A percentile compares a stretch with the other conserved stretches of the same genome.
These are phyloP conservation scores for Cervus canadensis DNA, from an alignment of 2,113 vertebrate species.

Conservation along the genomic window DNA sequence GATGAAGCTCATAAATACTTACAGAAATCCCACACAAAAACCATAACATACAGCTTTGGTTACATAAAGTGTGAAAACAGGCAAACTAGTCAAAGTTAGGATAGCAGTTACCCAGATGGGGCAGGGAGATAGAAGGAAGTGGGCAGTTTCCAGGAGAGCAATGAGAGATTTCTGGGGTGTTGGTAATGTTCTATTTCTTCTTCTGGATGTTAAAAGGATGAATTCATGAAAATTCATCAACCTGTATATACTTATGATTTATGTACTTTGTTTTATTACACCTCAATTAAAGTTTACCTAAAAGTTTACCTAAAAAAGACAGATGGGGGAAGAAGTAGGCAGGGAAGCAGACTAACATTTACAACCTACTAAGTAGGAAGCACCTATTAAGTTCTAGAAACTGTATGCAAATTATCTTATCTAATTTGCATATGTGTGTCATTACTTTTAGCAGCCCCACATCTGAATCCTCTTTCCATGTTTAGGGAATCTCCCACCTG, in stretches of 20 bases:
- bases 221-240: not conserved
- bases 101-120: not conserved
- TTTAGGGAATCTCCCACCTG: not conserved
- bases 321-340: not conserved
- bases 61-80: not conserved
- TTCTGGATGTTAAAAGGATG: not conserved
- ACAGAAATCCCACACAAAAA: not conserved
- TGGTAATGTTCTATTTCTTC: not conserved
- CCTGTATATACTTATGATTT: not conserved
- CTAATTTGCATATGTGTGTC: not conserved
- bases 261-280: not conserved
- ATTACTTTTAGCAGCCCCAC: not conserved
- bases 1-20: not conserved
- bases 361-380: not conserved
- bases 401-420: not conserved
- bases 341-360: not conserved
- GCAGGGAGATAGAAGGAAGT: not conserved
- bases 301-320: slow-evolving; percentile 13
- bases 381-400: not conserved
- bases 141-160: not conserved
- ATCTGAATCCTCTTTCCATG: not conserved
- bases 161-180: not conserved
- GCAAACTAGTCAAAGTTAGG: not conserved
- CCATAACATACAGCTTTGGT: not conserved
- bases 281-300: not conserved